phyloP scores from a whole-genome alignment of 1,140 invertebrate species.

The Drosophila saltans region DNA sequence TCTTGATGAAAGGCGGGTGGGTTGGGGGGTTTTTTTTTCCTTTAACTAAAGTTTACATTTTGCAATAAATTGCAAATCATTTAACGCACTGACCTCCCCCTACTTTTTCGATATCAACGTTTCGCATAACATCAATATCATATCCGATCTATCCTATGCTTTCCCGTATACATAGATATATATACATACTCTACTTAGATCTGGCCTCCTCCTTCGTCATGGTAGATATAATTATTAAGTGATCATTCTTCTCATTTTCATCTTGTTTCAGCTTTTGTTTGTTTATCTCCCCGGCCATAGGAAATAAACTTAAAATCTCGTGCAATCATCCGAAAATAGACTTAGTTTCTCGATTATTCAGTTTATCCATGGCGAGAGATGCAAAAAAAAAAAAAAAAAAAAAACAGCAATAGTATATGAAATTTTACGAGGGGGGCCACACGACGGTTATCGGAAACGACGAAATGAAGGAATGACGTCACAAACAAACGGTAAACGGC shows the following conservation, averaged over 20 bases:
- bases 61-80: slow-evolving; percentile 57
- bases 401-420: slow-evolving; percentile 39
- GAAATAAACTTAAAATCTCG: slow-evolving; percentile 63
- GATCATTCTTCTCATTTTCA: slow-evolving; percentile 40
- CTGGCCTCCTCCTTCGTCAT: slow-evolving; percentile 46
- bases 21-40: background rate
- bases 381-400: background rate
- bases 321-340: slow-evolving; percentile 71
- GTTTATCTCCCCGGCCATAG: slow-evolving; percentile 51
- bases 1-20: slow-evolving; percentile 3
- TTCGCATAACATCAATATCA: background rate
- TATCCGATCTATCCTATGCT: background rate
- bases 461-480: slow-evolving; percentile 40
- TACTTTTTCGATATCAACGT: background rate
- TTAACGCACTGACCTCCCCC: slow-evolving; percentile 23
- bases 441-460: slow-evolving; percentile 33
- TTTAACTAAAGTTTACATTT: slow-evolving; percentile 47
- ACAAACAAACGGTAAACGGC: slow-evolving; percentile 27
- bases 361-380: slow-evolving; percentile 29
- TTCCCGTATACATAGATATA: background rate
- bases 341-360: slow-evolving; percentile 24
- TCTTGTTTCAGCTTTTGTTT: slow-evolving; percentile 52
- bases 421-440: slow-evolving; percentile 30
- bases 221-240: slow-evolving; percentile 73
- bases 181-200: too few relatives aligned